Percentiles rank a stretch among this genome's conserved stretches.
These are phyloP conservation scores for silkworm (Bombyx mori) DNA, from an alignment of 1,140 invertebrate genomes.

Conservation along the genomic window ASM3026992v2 NC_085117.1:13206501-13207000, in stretches of 20 bases:
- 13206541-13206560: constrained; percentile 9
- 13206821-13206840: neutral
- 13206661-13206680: too few species aligned
- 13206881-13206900: constrained; percentile 59
- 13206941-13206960: constrained; percentile 63
- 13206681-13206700: too few species aligned
- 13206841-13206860: constrained; percentile 28
- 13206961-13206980: constrained; percentile 61
- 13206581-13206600: too few species aligned
- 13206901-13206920: constrained; percentile 57
- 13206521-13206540: constrained; percentile 32
- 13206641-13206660: constrained; percentile 7
- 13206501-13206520: constrained; percentile 17
- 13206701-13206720: too few species aligned
- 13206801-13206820: too few species aligned
- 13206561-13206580: too few species aligned
- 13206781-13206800: too few species aligned
- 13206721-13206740: too few species aligned
- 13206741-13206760: too few species aligned
- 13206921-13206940: constrained; percentile 63
- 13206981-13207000: constrained; percentile 44
- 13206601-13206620: neutral
- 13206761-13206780: too few species aligned
- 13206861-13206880: constrained; percentile 68
- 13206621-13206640: constrained; percentile 11